These are phyloP conservation scores for Pipra filicauda DNA, from an alignment of 2,113 vertebrate genomes.

Conservation along the genomic window DNA sequence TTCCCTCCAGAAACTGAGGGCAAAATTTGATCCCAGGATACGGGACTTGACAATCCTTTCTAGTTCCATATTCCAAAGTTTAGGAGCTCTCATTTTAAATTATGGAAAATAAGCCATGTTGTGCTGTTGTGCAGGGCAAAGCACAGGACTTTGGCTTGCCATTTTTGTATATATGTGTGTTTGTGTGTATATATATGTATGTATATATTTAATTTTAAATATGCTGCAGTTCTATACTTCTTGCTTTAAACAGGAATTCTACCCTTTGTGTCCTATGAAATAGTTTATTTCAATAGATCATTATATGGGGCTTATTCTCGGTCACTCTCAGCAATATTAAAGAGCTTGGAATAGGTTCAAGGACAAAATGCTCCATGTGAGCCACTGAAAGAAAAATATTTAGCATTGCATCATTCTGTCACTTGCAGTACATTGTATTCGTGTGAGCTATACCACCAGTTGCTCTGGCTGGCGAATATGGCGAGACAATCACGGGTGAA, in stretches of 20 bases:
- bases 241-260: background rate
- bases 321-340: background rate
- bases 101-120: background rate
- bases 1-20: background rate
- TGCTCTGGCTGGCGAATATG: background rate
- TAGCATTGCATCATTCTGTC: background rate
- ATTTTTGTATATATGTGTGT: background rate
- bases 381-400: background rate
- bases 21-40: background rate
- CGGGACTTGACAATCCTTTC: background rate
- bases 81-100: background rate
- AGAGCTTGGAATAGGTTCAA: background rate
- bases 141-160: background rate
- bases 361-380: background rate
- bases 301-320: background rate
- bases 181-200: background rate
- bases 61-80: rapidly evolving
- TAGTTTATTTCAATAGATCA: background rate
- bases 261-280: background rate
- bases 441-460: background rate
- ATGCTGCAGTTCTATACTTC: background rate
- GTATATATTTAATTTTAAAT: background rate
- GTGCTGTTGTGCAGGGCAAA: background rate
- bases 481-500: rapidly evolving
- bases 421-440: background rate